Base-by-base conservation (phyloP, 1,140 invertebrate genomes). In the Meteorus sp. region DNA sequence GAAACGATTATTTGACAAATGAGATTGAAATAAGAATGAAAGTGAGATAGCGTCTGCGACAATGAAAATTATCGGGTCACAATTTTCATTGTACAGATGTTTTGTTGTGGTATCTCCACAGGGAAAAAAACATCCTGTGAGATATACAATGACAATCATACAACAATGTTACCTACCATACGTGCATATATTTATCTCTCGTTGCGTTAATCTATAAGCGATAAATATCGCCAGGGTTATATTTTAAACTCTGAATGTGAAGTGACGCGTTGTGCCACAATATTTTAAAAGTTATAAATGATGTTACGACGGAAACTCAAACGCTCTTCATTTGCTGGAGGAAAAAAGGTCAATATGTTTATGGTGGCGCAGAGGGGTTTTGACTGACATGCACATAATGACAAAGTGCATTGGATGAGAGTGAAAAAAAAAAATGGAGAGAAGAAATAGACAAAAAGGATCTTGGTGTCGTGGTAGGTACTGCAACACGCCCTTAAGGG, bases 371-470 rank as follows among this genome's bases (percentile, higher is more conserved):
- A 59, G 65, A 58, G 65, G 66, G 60, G 47, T 53, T 64, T 69
- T 75, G 76, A 77, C 67, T 76, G 76, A 78, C 74, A 68, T 71
- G 71, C 68, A 62, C 69, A 73, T 75, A 78, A 78, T 77, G 73
- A 77, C 65, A 64, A 58, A 44, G 52, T 47, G 57, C 63, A 65
- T 33, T 41, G 31, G 31, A 31, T 6, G n/a, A 43, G 51, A 15
- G 9, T 25, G 11, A 11, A 37, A 13, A 27, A 20, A n/a, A 23
- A 54, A 54, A 37, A 41, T 13, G 17, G 41, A 29, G 13, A 13
- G 20, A 37, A 43, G 37, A 37, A 6, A 0, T 23, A 37, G 15
- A 41, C 19, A 52, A 31, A 11, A 33, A 22, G 13, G 27, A 15
- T 35, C 9, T 48, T 41, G 44, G 19, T 37, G 44, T 39, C 44